Base-by-base conservation (phyloP, 2,797 vertebrate genomes). In the Peromyscus attwateri region DNA sequence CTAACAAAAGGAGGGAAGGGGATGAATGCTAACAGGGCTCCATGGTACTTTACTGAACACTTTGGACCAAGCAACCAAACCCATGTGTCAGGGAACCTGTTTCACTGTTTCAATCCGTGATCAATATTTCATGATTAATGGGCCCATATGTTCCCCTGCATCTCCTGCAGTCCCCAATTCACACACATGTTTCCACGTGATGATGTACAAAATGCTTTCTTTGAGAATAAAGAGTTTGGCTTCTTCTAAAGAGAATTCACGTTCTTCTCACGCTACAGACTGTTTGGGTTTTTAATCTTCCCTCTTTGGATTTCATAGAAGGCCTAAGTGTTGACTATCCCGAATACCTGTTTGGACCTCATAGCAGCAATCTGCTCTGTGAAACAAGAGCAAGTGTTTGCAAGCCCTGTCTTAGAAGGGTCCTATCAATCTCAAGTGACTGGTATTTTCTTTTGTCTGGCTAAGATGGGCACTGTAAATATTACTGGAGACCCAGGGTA, bases 41-140 rank as follows among this genome's bases (percentile, higher is more conserved):
- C 89, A 94, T 98, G 98, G 98, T 98, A 98, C 98, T 98, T 95
- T 97, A 95, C 98, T 98, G 98, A 98, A 98, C 98, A 97, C 82
- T 83, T 87, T 84, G 97, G 97, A 95, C 97, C 98, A 97, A 98
- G 87, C 96, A 97, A 98, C 97, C 97, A 98, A 98, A 97, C 97
- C 97, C 97, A 96, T 92, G 92, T 96, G 98, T 94, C 97, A 93
- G 14, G 97, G 96, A 97, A 43, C 92, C 89, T 81, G 91, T 95
- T 92, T 93, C 96, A 93, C 92, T 97, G 88, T 97, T 98, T 98
- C 98, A 96, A 81, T 94, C 71, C 25, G 23, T 75, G 92, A 98
- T 99, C 98, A 98, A 98, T 99, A 98, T 98, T 99, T 99, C 95
- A 98, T 99, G 98, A 98, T 92, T 97, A 97, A 97, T 90, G 89